Conservation (phyloP, 2,797 vertebrate species). For the Centroberyx gerrardi region DNA sequence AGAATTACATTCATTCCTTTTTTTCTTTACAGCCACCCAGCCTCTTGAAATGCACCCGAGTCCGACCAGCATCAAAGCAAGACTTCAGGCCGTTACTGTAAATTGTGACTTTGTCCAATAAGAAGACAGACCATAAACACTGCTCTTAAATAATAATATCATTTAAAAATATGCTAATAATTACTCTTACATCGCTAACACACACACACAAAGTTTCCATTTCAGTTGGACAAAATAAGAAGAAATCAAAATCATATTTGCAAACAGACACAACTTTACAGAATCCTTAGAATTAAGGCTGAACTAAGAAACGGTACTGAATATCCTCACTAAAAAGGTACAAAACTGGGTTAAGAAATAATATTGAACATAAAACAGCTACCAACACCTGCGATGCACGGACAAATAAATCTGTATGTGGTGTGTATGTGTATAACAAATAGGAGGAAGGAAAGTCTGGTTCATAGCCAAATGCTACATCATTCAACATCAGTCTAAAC, state of each 20-base stretch:
- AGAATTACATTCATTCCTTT: too few relatives aligned
- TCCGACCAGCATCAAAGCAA: too few relatives aligned
- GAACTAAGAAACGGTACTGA: conserved; percentile 35
- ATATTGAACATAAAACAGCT: neutral
- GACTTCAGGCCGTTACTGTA: too few relatives aligned
- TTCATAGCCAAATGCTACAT: conserved; percentile 34
- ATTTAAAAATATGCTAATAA: conserved; percentile 25
- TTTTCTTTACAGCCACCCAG: too few relatives aligned
- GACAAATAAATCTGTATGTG: neutral
- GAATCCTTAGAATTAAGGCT: conserved; percentile 37
- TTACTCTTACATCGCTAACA: conserved; percentile 10
- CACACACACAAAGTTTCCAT: neutral
- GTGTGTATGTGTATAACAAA: conserved; percentile 14
- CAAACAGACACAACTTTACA: conserved; percentile 40
- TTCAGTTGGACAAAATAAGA: neutral
- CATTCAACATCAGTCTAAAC: conserved; percentile 26
- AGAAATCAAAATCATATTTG: conserved; percentile 14
- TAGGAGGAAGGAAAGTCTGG: neutral
- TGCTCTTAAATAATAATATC: conserved; percentile 47
- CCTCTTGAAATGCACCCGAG: too few relatives aligned
- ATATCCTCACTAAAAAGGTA: conserved; percentile 4
- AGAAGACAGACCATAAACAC: conserved; percentile 2
- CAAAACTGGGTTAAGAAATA: neutral
- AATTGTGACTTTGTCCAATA: neutral
- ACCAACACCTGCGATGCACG: conserved; percentile 7